A percentile compares a stretch with the other conserved stretches of the same genome.
Evolutionary conservation across 1,140 invertebrate genomes (phyloP).

Genomic region (Macrobrachium nipponense): DNA sequence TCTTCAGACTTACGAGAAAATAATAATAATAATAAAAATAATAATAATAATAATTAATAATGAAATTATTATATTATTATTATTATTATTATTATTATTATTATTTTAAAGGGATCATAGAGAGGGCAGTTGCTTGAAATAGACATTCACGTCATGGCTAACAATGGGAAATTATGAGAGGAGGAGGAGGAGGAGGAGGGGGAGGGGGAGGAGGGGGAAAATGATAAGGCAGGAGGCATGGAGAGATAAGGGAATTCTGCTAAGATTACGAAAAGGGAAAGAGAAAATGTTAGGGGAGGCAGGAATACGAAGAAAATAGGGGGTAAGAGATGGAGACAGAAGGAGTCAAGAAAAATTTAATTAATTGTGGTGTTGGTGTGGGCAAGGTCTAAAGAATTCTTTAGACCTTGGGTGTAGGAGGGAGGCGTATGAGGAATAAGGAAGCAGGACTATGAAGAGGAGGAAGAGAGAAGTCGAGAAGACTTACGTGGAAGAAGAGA

Average conservation of each 20-base stretch:
- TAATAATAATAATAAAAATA: too few species aligned
- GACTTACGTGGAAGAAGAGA: neutral
- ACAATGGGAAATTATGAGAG: too few species aligned
- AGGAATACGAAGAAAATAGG: neutral
- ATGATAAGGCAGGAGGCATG: neutral
- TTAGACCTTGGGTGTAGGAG: too few species aligned
- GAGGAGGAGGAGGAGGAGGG: neutral
- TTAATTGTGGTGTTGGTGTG: neutral
- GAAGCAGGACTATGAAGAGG: neutral
- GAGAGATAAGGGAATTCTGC: neutral
- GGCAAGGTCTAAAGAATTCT: too few species aligned
- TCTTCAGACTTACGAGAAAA: too few species aligned
- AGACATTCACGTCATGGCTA: too few species aligned
- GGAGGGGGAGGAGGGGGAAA: neutral
- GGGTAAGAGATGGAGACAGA: neutral
- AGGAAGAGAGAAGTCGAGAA: neutral
- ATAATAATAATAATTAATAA: too few species aligned
- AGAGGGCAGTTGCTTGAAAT: too few species aligned
- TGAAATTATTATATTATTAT: too few species aligned
- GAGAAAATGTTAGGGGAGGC: neutral
- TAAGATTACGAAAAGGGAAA: neutral
- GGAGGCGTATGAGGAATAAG: neutral
- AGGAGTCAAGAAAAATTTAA: neutral
- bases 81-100: too few species aligned
- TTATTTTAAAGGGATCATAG: too few species aligned